Base-by-base conservation (phyloP, 2,113 vertebrate genomes). In the Chaetops frenatus region DNA sequence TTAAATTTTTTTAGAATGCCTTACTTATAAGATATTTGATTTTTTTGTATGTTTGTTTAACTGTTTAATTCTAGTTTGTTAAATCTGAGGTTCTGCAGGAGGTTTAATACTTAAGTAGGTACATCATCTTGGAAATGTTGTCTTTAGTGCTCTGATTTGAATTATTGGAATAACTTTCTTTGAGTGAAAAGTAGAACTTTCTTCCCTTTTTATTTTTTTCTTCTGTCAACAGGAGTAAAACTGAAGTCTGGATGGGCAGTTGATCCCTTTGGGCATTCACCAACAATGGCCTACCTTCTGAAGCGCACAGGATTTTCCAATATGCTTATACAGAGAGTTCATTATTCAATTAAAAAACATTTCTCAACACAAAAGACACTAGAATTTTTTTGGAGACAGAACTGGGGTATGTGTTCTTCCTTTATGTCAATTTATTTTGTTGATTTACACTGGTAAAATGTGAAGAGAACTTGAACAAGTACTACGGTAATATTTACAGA, bases 351-450 rank as follows among this genome's bases (percentile, higher is more conserved):
- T 87, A 99, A 99, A 98, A 99, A 99, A 65, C 93, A 99, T 86
- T 99, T 99, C 79, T 19, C 99, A 54, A 42, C 24, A 13, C 97
- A 99, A 85, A 98, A 98, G 92, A 98, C 97, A 0, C 94, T 99
- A 28, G 99, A 99, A 96, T 99, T 99, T 96, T 98, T 98, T 92
- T 99, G 99, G 99, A 98, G 99, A 94, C 99, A 99, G 96, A 99
- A 96, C 94, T 99, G 99, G 99, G 99, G 99, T 99, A 98, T 90
- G 98, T 96, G 31, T 36, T 54, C 42, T 88, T 48, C 23, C 20
- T 81, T 71, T 60, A 27, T 47, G 28, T 77, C 15, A 42, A 7
- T 78, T 82, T 36, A 27, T 93, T 61, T 80, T 66, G 6, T 80
- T 77, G 36, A 58, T 56, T 81, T 72, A 48, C 31, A 12, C 5